phyloP scores from a whole-genome alignment of 2,797 vertebrate species.

The Triplophysa yarkandensis region DNA sequence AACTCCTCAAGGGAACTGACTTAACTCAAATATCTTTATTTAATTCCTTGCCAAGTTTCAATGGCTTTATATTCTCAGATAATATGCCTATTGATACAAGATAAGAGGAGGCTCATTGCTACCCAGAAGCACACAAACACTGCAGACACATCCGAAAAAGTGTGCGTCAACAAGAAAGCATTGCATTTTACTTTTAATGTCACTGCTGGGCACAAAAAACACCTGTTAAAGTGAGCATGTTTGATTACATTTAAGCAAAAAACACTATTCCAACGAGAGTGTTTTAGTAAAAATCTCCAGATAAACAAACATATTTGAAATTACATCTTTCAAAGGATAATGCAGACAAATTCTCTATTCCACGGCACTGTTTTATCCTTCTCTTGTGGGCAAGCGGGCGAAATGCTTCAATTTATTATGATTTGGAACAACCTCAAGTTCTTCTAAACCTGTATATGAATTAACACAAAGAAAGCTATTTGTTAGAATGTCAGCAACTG shows the following conservation, averaged over 20 bases:
- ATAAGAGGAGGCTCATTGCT: constrained; percentile 12
- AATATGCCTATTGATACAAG: constrained; percentile 2
- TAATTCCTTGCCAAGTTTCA: constrained; percentile 32
- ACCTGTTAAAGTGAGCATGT: not conserved
- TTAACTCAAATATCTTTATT: constrained; percentile 17
- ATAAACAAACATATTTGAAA: not conserved
- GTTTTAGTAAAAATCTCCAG: not conserved
- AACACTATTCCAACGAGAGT: not conserved
- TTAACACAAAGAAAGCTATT: too few relatives aligned
- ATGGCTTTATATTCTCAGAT: constrained; percentile 30
- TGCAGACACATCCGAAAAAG: not conserved
- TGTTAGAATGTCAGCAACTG: too few relatives aligned
- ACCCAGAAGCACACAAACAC: constrained; percentile 10
- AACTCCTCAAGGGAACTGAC: constrained; percentile 13
- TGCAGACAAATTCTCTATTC: not conserved
- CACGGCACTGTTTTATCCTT: too few relatives aligned
- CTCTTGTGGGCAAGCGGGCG: too few relatives aligned
- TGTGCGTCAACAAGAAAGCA: not conserved
- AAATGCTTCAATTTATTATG: too few relatives aligned
- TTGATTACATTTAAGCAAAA: not conserved
- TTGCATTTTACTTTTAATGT: not conserved
- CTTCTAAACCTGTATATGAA: too few relatives aligned
- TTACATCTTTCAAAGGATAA: not conserved
- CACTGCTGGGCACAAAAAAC: not conserved
- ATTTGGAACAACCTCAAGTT: too few relatives aligned